Evolutionary conservation across 2,113 vertebrate genomes (phyloP).

Genomic region (Onychostoma macrolepis): DNA sequence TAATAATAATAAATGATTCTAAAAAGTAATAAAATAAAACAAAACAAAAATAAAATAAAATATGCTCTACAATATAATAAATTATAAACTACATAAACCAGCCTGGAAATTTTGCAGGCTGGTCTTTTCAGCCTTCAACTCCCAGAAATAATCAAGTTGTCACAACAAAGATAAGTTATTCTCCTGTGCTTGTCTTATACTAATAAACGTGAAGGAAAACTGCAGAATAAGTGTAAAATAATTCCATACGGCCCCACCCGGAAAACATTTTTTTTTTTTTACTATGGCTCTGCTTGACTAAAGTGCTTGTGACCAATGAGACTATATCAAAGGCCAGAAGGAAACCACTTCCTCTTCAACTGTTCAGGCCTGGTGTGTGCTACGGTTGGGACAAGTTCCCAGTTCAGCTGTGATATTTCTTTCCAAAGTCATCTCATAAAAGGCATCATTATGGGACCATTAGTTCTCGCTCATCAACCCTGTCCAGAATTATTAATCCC

Average conservation of each 20-base stretch:
- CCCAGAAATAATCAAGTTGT: not conserved
- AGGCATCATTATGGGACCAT: not conserved
- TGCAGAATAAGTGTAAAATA: not conserved
- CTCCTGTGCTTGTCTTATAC: not conserved
- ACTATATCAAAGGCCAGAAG: not conserved
- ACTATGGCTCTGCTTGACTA: not conserved
- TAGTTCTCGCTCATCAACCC: not conserved
- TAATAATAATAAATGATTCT: not conserved
- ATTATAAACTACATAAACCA: not conserved
- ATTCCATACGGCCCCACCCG: not conserved
- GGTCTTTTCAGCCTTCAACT: not conserved
- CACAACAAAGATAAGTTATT: not conserved
- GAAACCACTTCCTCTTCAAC: constrained; percentile 17
- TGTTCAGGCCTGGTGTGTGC: not conserved
- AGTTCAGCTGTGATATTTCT: not conserved
- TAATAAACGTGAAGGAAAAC: not conserved
- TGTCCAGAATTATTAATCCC: constrained; percentile 7
- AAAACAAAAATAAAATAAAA: not conserved
- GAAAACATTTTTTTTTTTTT: not conserved
- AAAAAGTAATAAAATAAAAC: too few species aligned
- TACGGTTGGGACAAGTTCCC: not conserved
- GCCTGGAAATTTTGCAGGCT: not conserved
- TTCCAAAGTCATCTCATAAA: not conserved
- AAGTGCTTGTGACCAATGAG: constrained; percentile 22
- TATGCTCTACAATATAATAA: too few species aligned